These are phyloP conservation scores for Danionella dracula DNA, from an alignment of 2,797 vertebrate species.

Conservation along the genomic window DNA sequence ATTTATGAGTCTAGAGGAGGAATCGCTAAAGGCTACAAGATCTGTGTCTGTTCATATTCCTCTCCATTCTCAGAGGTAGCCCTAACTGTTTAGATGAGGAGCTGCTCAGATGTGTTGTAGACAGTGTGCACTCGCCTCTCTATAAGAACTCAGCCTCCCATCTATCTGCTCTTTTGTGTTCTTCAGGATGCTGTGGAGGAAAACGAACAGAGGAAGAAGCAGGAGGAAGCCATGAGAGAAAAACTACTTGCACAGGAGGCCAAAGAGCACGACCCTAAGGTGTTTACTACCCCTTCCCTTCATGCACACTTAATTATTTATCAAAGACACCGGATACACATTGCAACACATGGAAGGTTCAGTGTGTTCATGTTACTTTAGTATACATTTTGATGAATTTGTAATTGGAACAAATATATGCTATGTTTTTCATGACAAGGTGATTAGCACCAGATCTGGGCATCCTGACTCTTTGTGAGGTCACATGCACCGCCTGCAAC, in stretches of 20 bases:
- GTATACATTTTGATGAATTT: too few relatives aligned
- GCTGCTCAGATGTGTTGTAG: constrained; percentile 2
- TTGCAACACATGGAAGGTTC: too few relatives aligned
- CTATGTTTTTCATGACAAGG: too few relatives aligned
- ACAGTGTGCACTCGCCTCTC: constrained; percentile 6
- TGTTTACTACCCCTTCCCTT: constrained; percentile 42
- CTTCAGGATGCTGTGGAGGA: constrained; percentile 85
- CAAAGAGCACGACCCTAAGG: constrained; percentile 80
- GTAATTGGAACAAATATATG: too few relatives aligned
- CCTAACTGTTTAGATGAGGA: not conserved
- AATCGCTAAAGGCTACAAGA: constrained; percentile 55
- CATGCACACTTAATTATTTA: too few relatives aligned
- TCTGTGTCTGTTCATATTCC: constrained; percentile 17
- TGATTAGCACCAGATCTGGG: too few relatives aligned
- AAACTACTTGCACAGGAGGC: constrained; percentile 93
- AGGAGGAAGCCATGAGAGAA: constrained; percentile 89
- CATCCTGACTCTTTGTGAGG: too few relatives aligned
- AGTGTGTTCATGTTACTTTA: too few relatives aligned
- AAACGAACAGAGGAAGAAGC: constrained; percentile 88
- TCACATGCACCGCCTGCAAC: too few relatives aligned
- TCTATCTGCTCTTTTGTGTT: constrained; percentile 27
- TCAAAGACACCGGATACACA: too few relatives aligned
- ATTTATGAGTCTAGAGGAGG: constrained; percentile 70
- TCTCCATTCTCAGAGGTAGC: constrained; percentile 3
- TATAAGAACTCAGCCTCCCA: not conserved